Conservation (phyloP, 2,888 invertebrate species). For the Lasioglossum malachurum region DNA sequence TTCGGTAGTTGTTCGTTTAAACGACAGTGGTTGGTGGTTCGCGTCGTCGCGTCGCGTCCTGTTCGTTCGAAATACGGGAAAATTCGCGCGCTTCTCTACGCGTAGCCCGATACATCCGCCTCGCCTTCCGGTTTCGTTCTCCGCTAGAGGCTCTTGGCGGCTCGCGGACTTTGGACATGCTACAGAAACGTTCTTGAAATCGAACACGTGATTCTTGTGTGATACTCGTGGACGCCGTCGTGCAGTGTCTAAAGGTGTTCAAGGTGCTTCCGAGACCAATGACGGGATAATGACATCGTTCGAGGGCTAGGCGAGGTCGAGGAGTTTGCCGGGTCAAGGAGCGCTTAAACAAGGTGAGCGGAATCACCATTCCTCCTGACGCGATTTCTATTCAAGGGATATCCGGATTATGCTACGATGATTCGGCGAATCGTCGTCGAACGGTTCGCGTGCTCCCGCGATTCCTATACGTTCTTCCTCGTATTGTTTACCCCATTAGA, state of each 20-base stretch:
- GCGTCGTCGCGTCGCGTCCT: not conserved
- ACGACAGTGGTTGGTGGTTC: slow-evolving; percentile 24
- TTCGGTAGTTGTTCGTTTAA: not conserved
- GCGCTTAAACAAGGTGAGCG: slow-evolving; percentile 40
- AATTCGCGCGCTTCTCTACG: not conserved
- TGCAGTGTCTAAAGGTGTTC: slow-evolving; percentile 66
- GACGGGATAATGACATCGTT: slow-evolving; percentile 45
- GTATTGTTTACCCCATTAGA: not conserved
- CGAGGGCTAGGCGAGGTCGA: slow-evolving; percentile 21
- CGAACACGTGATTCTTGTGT: slow-evolving; percentile 56
- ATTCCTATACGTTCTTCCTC: not conserved
- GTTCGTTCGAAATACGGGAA: not conserved
- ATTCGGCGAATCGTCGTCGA: not conserved
- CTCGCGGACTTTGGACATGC: slow-evolving; percentile 34
- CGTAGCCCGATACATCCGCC: no score
- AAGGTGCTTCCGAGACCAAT: slow-evolving; percentile 53
- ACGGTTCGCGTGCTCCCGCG: not conserved
- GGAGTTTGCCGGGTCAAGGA: slow-evolving; percentile 31
- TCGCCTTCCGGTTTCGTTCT: not conserved
- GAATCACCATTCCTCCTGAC: not conserved
- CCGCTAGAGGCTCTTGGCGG: not conserved
- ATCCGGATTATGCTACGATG: not conserved
- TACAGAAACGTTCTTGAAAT: slow-evolving; percentile 18
- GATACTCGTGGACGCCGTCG: slow-evolving; percentile 53
- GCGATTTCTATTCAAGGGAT: not conserved